phyloP scores from a whole-genome alignment of 2,888 invertebrate species.

The Drosophila paranaensis region DNA sequence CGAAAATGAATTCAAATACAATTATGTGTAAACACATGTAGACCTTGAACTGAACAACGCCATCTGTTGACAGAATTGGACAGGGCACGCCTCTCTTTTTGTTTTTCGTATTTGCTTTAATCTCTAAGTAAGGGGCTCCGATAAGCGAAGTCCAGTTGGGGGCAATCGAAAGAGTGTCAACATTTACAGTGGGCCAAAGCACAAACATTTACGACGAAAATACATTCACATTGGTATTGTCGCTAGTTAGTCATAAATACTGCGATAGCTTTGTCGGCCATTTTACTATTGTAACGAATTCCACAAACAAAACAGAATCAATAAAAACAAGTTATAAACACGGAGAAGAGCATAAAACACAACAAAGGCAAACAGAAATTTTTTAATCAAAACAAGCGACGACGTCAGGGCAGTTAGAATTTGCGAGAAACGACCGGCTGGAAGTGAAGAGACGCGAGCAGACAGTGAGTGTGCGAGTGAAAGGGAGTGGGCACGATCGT shows the following conservation, averaged over 20 bases:
- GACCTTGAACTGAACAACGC: constrained; percentile 41
- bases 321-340: constrained; percentile 58
- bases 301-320: constrained; percentile 65
- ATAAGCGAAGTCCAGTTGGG: constrained; percentile 15
- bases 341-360: constrained; percentile 25
- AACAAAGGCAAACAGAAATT: constrained; percentile 17
- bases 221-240: not conserved
- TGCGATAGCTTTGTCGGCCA: constrained; percentile 50
- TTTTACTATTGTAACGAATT: constrained; percentile 67
- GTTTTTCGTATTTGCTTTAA: constrained; percentile 34
- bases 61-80: constrained; percentile 30
- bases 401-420: constrained; percentile 33
- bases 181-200: constrained; percentile 13
- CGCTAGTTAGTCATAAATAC: constrained; percentile 38
- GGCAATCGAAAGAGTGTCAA: constrained; percentile 19
- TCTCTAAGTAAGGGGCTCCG: constrained; percentile 13
- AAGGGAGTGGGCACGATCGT: constrained; percentile 21
- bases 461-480: not conserved
- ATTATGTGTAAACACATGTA: constrained; percentile 10
- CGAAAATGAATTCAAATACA: constrained; percentile 12
- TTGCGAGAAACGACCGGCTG: constrained; percentile 50
- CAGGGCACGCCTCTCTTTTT: constrained; percentile 43
- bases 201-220: not conserved
- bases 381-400: constrained; percentile 30
- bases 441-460: constrained; percentile 7